Conservation (phyloP, 2,888 invertebrate genomes). For the Bellardia bayeri region DNA sequence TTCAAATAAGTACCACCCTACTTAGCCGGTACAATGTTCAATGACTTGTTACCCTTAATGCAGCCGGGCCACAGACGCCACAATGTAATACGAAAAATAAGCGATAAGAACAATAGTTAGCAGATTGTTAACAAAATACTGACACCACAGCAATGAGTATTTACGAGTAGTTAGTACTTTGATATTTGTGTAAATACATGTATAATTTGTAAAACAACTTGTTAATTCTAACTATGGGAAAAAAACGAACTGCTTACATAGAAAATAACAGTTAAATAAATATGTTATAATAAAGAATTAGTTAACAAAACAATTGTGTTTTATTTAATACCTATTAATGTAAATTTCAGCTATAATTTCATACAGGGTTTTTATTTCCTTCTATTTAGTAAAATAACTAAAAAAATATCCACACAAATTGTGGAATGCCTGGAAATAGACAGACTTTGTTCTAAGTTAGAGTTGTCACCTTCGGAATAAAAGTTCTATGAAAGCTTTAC, state of each 20-base stretch:
- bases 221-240: background rate
- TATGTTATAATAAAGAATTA: background rate
- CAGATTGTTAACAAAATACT: background rate
- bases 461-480: too few relatives aligned
- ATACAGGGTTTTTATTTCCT: background rate
- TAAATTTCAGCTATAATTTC: background rate
- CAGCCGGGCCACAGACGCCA: conserved; percentile 1
- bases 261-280: background rate
- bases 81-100: conserved; percentile 9
- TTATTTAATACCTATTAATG: background rate
- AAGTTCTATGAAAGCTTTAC: too few relatives aligned
- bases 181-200: conserved; percentile 22
- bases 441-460: too few relatives aligned
- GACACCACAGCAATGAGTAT: conserved; percentile 5
- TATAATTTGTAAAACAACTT: conserved; percentile 31
- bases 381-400: background rate
- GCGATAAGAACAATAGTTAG: conserved; percentile 25
- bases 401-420: too few relatives aligned
- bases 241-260: background rate
- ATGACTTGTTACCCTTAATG: background rate
- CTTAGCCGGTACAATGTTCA: background rate
- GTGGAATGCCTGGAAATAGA: too few relatives aligned
- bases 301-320: background rate
- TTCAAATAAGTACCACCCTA: background rate
- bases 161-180: conserved; percentile 6